Percentiles rank a stretch among this genome's conserved stretches.
Conservation (phyloP, 2,797 vertebrate genomes). For the Rhyacichthys aspro region DNA sequence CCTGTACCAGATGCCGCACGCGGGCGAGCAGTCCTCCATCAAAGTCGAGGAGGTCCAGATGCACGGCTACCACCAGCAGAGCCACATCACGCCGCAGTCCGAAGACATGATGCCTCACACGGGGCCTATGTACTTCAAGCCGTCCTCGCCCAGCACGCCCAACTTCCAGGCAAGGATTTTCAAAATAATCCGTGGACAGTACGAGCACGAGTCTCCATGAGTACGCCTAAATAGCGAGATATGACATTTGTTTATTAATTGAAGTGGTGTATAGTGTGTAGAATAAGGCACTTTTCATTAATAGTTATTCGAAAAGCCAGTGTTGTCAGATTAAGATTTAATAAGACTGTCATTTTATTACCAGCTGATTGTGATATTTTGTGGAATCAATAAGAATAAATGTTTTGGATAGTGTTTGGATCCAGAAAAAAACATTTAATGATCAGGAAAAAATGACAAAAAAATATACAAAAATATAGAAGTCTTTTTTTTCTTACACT, state of each 20-base stretch:
- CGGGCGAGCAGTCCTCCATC: conserved; percentile 95
- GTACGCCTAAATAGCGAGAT: too few species aligned
- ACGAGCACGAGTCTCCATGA: neutral
- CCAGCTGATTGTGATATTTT: conserved; percentile 8
- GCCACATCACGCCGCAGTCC: conserved; percentile 90
- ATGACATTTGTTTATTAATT: too few species aligned
- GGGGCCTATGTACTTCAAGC: conserved; percentile 97
- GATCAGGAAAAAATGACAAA: too few species aligned
- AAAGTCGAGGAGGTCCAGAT: conserved; percentile 99
- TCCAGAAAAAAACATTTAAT: conserved; percentile 2
- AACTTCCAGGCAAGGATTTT: conserved; percentile 82
- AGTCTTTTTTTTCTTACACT: too few species aligned
- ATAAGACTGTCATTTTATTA: conserved; percentile 2
- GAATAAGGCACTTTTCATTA: conserved; percentile 1
- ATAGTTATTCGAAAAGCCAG: neutral
- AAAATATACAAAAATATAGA: too few species aligned
- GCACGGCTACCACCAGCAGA: conserved; percentile 95
- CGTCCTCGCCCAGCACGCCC: conserved; percentile 90
- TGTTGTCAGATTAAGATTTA: conserved; percentile 1
- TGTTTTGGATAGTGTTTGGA: conserved; percentile 5
- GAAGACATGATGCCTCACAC: conserved; percentile 96
- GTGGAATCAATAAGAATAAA: conserved; percentile 3
- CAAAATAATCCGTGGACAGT: neutral
- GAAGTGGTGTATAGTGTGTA: neutral
- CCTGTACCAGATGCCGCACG: conserved; percentile 98